Evolutionary conservation across 2,797 vertebrate genomes (phyloP).

Genomic region (Clarias platycephalus): DNA sequence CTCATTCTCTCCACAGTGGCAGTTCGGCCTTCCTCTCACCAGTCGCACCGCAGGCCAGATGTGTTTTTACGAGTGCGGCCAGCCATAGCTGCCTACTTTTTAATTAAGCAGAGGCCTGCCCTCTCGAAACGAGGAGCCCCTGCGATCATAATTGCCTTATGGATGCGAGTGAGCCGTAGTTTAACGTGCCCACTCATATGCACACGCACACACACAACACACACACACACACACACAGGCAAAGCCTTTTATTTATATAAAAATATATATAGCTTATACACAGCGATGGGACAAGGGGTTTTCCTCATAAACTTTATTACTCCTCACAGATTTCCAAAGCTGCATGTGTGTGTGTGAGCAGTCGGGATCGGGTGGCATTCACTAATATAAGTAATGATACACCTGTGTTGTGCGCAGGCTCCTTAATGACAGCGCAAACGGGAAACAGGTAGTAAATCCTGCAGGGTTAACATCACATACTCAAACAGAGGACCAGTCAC

Average conservation of each 20-base stretch:
- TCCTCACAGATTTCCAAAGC: conserved; percentile 69
- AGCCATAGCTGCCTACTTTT: conserved; percentile 71
- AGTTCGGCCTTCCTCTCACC: conserved; percentile 38
- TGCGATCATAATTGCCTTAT: conserved; percentile 65
- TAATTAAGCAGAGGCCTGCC: conserved; percentile 81
- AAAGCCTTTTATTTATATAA: conserved; percentile 21
- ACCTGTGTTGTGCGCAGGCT: conserved; percentile 64
- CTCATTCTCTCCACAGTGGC: conserved; percentile 48
- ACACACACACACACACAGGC: neutral
- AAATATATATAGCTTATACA: conserved; percentile 35
- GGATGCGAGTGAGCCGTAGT: conserved; percentile 55
- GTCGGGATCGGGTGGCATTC: conserved; percentile 57
- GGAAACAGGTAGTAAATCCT: conserved; percentile 61
- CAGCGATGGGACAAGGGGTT: conserved; percentile 55
- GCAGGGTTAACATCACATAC: conserved; percentile 32
- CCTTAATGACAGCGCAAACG: conserved; percentile 60
- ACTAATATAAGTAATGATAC: conserved; percentile 63
- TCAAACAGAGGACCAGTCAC: conserved; percentile 47
- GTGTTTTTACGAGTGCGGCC: conserved; percentile 54
- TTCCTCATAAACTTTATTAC: conserved; percentile 69
- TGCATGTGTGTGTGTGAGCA: conserved; percentile 36
- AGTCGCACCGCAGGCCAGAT: conserved; percentile 50
- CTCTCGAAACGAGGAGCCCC: conserved; percentile 57
- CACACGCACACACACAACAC: neutral
- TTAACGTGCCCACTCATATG: conserved; percentile 68